Conservation (phyloP, 2,888 invertebrate species). For the Caenorhabditis sulstoni region DNA sequence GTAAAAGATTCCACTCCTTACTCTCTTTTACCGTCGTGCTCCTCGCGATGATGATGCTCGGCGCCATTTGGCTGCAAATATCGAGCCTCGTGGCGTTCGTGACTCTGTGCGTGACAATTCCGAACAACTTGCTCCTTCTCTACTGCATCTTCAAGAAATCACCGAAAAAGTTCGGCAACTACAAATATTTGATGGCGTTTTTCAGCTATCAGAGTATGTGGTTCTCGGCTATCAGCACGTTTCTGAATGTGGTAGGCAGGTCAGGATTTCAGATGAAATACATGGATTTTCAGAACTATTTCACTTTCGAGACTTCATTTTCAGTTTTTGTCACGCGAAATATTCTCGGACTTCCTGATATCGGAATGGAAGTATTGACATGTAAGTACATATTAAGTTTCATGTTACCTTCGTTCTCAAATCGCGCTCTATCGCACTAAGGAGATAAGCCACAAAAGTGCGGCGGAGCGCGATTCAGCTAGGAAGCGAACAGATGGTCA, state of each 20-base stretch:
- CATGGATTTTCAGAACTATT: constrained; percentile 18
- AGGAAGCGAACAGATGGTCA: too few species aligned
- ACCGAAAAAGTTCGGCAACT: constrained; percentile 26
- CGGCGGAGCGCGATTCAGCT: too few species aligned
- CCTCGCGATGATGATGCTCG: constrained; percentile 16
- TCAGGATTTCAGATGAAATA: neutral
- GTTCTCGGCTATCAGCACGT: constrained; percentile 25
- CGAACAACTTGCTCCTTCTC: constrained; percentile 22
- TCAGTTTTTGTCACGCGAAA: constrained; percentile 25
- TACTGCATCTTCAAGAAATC: constrained; percentile 38
- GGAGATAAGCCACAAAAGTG: too few species aligned
- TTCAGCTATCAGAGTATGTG: constrained; percentile 38
- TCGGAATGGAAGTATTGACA: constrained; percentile 32
- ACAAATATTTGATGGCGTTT: constrained; percentile 36
- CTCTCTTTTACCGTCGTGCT: too few species aligned
- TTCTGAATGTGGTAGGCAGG: constrained; percentile 19
- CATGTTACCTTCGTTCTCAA: too few species aligned
- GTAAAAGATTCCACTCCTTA: too few species aligned
- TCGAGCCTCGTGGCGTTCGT: constrained; percentile 10
- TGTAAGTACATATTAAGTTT: constrained; percentile 20
- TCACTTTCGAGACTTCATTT: constrained; percentile 30
- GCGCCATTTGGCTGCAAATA: constrained; percentile 20
- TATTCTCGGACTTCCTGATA: constrained; percentile 5
- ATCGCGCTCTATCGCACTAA: too few species aligned
- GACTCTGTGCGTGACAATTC: constrained; percentile 1